Base-by-base conservation (phyloP, 2,113 vertebrate genomes). In the Galbula dea region DNA sequence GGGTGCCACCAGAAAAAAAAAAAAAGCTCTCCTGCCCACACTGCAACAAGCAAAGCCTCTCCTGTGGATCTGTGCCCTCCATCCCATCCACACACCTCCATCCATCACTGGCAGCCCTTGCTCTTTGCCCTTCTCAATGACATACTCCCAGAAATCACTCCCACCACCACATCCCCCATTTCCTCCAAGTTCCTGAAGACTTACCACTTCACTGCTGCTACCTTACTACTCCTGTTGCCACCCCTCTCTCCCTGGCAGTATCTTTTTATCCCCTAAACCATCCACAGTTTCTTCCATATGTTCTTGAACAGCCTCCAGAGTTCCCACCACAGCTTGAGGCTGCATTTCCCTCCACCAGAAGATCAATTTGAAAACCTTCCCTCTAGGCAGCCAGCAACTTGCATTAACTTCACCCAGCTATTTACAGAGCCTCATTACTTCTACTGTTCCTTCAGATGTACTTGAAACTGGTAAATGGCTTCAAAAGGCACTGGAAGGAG, bases 131-230 rank as follows among this genome's bases (percentile, higher is more conserved):
- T 89, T 83, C 86, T n/a, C 63, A 11, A 7, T 7, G 62, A 36
- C n/a, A 11, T 6, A 51, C 13, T 78, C 57, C 36, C 88, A 89
- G 43, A 3, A 54, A 82, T 8, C 17, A 6, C 18, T 43, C 7
- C 0, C 11, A 55, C 5, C 1, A 11, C 52, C 48, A 24, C n/a
- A 43, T 18, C 11, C 11, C 69, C 32, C 2, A 0, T 34, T 62
- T 46, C 7, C 15, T 16, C 46, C 63, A 57, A 15, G 46, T 4
- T 46, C 24, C 52, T 51, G 34, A 75, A 55, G 23, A 43, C 30
- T n/a, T 32, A 51, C 26, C 15, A 5, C 58, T 65, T 88, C 37
- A 26, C 39, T 27, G 17, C 39, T 27, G 20, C 37, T 30, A 37
- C 69, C 78, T 72, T 23, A 18, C 15, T 11, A 8, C 9, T 55